Conservation (phyloP, 2,888 invertebrate species). For the Crematogaster levior region DNA sequence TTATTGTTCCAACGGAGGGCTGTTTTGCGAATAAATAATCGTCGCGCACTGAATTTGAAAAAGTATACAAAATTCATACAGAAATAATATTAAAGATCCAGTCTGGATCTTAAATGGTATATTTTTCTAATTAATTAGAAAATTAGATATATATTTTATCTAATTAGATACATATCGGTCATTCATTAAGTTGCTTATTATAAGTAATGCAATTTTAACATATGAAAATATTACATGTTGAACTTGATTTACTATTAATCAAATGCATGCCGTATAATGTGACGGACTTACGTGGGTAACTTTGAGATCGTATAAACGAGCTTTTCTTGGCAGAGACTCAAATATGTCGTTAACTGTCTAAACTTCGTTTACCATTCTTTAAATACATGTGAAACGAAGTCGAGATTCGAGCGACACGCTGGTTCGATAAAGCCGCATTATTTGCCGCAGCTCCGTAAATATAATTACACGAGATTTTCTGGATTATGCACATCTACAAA, state of each 20-base stretch:
- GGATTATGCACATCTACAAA: background rate
- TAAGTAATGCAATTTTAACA: background rate
- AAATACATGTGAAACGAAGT: slow-evolving; percentile 30
- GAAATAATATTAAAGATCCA: too few species aligned
- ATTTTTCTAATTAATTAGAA: too few species aligned
- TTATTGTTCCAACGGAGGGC: too few species aligned
- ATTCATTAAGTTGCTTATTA: too few species aligned
- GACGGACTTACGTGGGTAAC: background rate
- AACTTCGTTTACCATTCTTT: slow-evolving; percentile 62
- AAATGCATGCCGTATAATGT: slow-evolving; percentile 17
- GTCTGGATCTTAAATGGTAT: too few species aligned
- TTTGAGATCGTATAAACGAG: slow-evolving; percentile 27
- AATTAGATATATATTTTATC: too few species aligned
- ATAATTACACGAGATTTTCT: slow-evolving; percentile 8
- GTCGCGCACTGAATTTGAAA: too few species aligned
- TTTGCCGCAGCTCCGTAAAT: background rate
- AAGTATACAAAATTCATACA: too few species aligned
- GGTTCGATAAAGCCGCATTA: slow-evolving; percentile 5
- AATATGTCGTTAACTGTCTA: slow-evolving; percentile 21
- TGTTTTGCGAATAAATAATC: too few species aligned
- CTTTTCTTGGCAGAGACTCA: slow-evolving; percentile 51
- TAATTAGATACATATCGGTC: too few species aligned
- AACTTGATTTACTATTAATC: slow-evolving; percentile 44
- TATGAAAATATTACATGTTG: slow-evolving; percentile 8
- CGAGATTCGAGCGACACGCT: background rate